Base-by-base conservation (phyloP, 2,113 vertebrate species). In the Ptilorrhoa leucosticta region DNA sequence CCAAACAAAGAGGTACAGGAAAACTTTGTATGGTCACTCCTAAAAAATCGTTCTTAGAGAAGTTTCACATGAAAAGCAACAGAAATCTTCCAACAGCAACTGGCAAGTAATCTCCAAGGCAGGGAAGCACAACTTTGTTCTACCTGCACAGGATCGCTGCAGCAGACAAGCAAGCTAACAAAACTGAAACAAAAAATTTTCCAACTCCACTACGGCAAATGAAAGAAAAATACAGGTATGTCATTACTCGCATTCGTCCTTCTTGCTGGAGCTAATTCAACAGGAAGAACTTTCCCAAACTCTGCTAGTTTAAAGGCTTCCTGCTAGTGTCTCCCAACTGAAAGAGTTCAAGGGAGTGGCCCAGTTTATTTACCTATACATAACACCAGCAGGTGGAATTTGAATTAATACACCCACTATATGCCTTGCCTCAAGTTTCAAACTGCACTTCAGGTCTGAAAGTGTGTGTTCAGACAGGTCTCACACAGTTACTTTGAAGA, bases 361-460 rank as follows among this genome's bases (percentile, higher is more conserved):
- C 84, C 93, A 54, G 90, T 95, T 95, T 96, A 96, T 97, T 95
- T 97, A 96, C 96, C 94, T 93, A 63, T 51, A 96, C 90, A 66
- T 90, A 87, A 94, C 71, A 91, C 33, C 71, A 92, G 96, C 96
- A 98, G 96, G 97, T 97, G 97, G 92, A 96, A 96, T 95, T 73
- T 96, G 96, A 98, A 94, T 96, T 90, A 82, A 92, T 40, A 96
- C 96, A 54, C 98, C 97, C 98, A 97, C 75, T 87, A 60, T 44
- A 77, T 68, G 97, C 97, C 97, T 96, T 84, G 98, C 96, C 96
- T 89, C 96, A 98, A 98, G 96, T 94, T 98, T 97, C 90, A 89
- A 86, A 95, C 68, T 95, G 83, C 95, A 72, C 31, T 39, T 90
- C 58, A 96, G 71, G 30, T 90, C 89, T 89, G 71, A 71, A 94